Evolutionary conservation across 2,113 vertebrate genomes (phyloP), one percentile per base, ranked within the genome.

Genomic region (Aspidoscelis tigris): DNA sequence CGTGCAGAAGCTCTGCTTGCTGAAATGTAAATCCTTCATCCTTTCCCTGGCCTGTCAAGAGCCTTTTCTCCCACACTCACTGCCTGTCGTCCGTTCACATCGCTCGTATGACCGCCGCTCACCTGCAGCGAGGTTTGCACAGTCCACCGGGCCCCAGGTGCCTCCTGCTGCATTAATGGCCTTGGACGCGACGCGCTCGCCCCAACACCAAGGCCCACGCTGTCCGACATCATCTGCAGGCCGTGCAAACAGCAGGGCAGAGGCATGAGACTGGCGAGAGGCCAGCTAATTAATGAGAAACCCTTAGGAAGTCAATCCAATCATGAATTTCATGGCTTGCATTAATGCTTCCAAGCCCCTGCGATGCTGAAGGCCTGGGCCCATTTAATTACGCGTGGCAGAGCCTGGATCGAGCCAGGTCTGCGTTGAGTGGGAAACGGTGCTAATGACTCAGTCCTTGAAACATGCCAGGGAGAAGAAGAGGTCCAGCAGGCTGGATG

Each of bases 211-310:
- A 20, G 61, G 21, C 41, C 26, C 26, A 58, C 26, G 2, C 0
- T 0, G 69, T 82, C 77, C 87, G 69, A 71, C 68, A 69, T 0
- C 7, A 43, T 81, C 44, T 65, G 41, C 50, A 33, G 6, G 78
- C 73, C 20, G 3, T 16, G n/a, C 7, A 26, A 61, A 4, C n/a
- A 26, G 41, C 21, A 43, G 68, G 69, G 5, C 16, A 58, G 39
- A 10, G 53, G 7, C 53, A 11, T 75, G 43, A 41, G 7, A 33
- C 68, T 80, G 65, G 71, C 58, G 47, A 10, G 47, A 39, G 41
- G 11, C 43, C 24, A n/a, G 5, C 7, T 2, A 61, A 70, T 12
- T 88, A 80, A 39, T n/a, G 81, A 78, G 77, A 82, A 90, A 78
- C 65, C 8, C 66, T 71, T 47, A 47, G 3, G 53, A 80, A 72